phyloP scores from a whole-genome alignment of 1,140 invertebrate genomes.

The Myzus persicae region DNA sequence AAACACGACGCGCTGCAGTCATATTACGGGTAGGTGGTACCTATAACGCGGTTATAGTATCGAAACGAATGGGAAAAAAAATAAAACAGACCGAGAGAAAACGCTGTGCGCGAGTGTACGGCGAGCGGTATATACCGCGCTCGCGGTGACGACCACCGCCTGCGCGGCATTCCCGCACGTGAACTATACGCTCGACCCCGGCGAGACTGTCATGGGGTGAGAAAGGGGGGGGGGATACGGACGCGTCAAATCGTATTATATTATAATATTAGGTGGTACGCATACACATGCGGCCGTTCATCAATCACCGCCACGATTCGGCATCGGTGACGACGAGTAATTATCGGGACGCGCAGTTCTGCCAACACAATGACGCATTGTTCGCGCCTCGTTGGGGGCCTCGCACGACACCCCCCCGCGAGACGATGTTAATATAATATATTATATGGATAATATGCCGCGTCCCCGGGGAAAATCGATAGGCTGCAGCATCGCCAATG shows the following conservation, averaged over 20 bases:
- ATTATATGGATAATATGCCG: not conserved
- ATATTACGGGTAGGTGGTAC: not conserved
- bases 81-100: not conserved
- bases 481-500: not conserved
- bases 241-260: not conserved
- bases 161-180: constrained; percentile 47
- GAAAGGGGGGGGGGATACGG: not conserved
- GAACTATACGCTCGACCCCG: constrained; percentile 45
- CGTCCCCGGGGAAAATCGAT: not conserved
- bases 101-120: not conserved
- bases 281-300: not conserved
- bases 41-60: not conserved
- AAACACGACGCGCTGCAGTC: not conserved
- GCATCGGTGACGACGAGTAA: constrained; percentile 47
- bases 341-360: constrained; percentile 55
- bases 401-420: constrained; percentile 28
- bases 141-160: not conserved
- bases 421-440: not conserved
- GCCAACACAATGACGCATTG: constrained; percentile 56
- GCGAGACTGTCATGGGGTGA: not conserved
- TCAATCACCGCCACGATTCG: constrained; percentile 44
- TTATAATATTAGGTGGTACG: not conserved
- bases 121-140: not conserved
- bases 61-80: not conserved
- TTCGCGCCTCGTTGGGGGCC: constrained; percentile 57